Base-by-base conservation (phyloP, 2,113 vertebrate genomes). In the Aptenodytes patagonicus region DNA sequence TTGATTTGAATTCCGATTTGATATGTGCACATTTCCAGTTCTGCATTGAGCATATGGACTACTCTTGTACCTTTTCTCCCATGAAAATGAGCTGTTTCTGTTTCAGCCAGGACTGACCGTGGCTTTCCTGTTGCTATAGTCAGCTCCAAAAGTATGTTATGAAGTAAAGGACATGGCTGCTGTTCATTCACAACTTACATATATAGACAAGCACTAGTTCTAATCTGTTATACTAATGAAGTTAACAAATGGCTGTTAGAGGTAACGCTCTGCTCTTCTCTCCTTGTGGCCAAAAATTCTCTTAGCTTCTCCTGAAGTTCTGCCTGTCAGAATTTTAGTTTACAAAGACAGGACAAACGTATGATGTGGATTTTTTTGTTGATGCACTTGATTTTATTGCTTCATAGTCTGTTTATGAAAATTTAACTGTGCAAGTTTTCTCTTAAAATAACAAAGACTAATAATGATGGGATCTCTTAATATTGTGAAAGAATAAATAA, bases 71-170 rank as follows among this genome's bases (percentile, higher is more conserved):
- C 26, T 75, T 83, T 95, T 87, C 61, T 91, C 47, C 70, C 34
- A 79, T 52, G 57, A 69, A 91, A 96, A 96, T 34, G 57, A 69
- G 32, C 71, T 90, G 54, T 88, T 96, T 92, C 66, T 95, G 49
- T 91, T 96, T 91, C 80, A 92, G 62, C 38, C 38, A 62, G 65
- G 36, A 52, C 29, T 47, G 70, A 22, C 34, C 5, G 9, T 91
- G 82, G 61, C 72, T 95, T 91, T 96, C 66, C 71, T 88, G 70
- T 79, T 80, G n/a, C 32, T 88, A 52, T 49, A 90, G 34, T 62
- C 19, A 13, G 52, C 54, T 85, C 62, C 25, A 61, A 36, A 92
- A 88, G 38, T 69, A 28, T 69, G 36, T 60, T 69, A 40, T 25
- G 51, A 68, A 85, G 58, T 77, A 52, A 90, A 78, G 51, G 40